phyloP scores from a whole-genome alignment of 2,113 vertebrate species.

The Colaptes auratus region DNA sequence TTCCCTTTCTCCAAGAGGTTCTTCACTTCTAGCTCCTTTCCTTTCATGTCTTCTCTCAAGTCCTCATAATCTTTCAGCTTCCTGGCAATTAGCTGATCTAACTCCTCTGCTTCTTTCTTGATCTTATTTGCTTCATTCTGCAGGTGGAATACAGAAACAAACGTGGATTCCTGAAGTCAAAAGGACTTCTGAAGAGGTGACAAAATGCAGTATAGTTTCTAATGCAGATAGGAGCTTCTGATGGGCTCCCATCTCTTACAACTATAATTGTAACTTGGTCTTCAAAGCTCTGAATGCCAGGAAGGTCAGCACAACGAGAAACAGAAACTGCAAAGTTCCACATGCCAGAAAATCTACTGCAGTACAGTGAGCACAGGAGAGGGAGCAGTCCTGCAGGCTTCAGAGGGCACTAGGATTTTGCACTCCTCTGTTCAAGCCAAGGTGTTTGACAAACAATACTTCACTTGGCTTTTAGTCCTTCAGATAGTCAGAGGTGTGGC shows the following conservation, averaged over 20 bases:
- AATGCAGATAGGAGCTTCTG: background rate
- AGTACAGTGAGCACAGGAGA: background rate
- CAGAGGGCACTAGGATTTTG: background rate
- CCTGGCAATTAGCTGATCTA: constrained; percentile 90
- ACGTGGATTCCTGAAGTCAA: background rate
- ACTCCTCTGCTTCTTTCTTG: constrained; percentile 90
- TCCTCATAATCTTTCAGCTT: constrained; percentile 92
- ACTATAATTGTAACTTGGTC: background rate
- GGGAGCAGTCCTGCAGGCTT: background rate
- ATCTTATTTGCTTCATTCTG: constrained; percentile 91
- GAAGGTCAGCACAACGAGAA: background rate
- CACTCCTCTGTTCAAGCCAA: background rate
- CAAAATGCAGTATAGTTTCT: background rate
- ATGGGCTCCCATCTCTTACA: background rate
- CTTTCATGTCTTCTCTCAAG: constrained; percentile 90
- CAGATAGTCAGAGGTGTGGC: background rate
- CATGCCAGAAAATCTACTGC: background rate
- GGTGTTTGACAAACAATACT: background rate
- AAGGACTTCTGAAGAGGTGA: background rate
- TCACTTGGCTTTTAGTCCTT: background rate
- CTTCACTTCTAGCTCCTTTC: constrained; percentile 91
- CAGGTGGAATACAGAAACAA: background rate
- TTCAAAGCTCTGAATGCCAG: background rate
- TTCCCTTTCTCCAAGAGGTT: constrained; percentile 94
- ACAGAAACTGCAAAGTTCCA: background rate